Evolutionary conservation across 2,797 vertebrate genomes (phyloP).

Genomic region (Epinephelus coioides): DNA sequence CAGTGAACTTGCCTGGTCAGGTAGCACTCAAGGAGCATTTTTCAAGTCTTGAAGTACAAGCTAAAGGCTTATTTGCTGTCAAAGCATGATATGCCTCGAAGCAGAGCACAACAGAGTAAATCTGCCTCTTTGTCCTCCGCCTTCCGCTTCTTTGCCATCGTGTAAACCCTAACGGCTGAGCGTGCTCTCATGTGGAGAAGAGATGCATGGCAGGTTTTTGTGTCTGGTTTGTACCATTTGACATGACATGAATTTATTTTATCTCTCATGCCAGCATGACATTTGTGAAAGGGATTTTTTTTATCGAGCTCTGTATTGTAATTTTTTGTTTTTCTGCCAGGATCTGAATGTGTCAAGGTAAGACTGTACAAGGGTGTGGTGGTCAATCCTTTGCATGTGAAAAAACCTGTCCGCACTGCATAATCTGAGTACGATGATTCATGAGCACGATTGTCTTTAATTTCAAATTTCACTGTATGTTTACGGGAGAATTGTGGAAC

Average conservation of each 20-base stretch:
- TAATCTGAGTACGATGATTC: conserved; percentile 60
- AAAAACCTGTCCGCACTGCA: conserved; percentile 60
- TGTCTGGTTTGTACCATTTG: conserved; percentile 62
- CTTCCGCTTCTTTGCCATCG: conserved; percentile 53
- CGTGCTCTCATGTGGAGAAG: conserved; percentile 47
- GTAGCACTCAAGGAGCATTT: conserved; percentile 62
- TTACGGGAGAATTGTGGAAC: conserved; percentile 10
- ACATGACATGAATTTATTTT: conserved; percentile 57
- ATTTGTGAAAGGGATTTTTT: conserved; percentile 60
- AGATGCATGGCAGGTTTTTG: conserved; percentile 72
- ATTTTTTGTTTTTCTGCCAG: conserved; percentile 80
- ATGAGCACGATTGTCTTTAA: conserved; percentile 41
- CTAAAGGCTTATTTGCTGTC: conserved; percentile 67
- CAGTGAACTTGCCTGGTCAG: conserved; percentile 70
- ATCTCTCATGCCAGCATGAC: conserved; percentile 60
- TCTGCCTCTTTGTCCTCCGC: conserved; percentile 60
- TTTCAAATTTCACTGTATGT: conserved; percentile 34
- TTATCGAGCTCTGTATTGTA: conserved; percentile 71
- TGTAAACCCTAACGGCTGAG: conserved; percentile 41
- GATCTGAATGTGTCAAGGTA: conserved; percentile 82
- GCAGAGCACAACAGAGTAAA: conserved; percentile 61
- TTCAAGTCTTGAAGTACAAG: conserved; percentile 50
- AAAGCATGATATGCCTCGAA: conserved; percentile 69
- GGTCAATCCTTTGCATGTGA: conserved; percentile 77
- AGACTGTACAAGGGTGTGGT: conserved; percentile 74